A percentile compares a stretch with the other conserved stretches of the same genome.
Conservation (phyloP, 2,113 vertebrate species). For the Phalacrocorax brasilianus region DNA sequence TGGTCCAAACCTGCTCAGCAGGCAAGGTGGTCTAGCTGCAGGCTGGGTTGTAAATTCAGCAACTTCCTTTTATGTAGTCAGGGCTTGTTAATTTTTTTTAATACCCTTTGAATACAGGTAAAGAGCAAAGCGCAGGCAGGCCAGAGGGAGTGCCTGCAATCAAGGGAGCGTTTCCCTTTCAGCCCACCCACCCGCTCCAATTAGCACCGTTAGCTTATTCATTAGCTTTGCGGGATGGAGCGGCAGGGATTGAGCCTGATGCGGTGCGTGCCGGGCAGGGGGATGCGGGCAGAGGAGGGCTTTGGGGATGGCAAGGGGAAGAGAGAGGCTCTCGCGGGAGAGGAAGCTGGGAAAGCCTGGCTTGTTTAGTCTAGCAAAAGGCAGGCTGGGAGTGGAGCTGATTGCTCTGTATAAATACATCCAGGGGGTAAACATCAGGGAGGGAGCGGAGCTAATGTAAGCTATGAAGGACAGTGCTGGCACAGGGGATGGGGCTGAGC, state of each 20-base stretch:
- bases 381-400: not conserved
- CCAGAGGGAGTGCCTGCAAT: not conserved
- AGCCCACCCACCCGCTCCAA: conserved; percentile 47
- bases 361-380: conserved; percentile 57
- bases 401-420: conserved; percentile 36
- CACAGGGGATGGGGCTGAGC: not conserved
- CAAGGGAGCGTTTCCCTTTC: not conserved
- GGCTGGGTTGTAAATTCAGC: conserved; percentile 52
- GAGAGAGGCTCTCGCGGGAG: not conserved
- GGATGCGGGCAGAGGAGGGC: not conserved
- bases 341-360: not conserved
- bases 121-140: conserved; percentile 8
- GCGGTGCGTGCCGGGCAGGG: not conserved
- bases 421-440: conserved; percentile 17
- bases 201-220: conserved; percentile 45
- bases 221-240: not conserved
- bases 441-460: conserved; percentile 5
- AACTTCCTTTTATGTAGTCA: conserved; percentile 58
- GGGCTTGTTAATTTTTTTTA: conserved; percentile 54
- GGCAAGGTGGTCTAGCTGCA: conserved; percentile 60
- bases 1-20: conserved; percentile 48
- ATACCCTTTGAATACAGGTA: conserved; percentile 57
- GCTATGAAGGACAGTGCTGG: conserved; percentile 1
- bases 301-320: not conserved
- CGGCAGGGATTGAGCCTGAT: accelerated